A percentile compares a stretch with the other conserved stretches of the same genome.
Conservation (phyloP, 2,888 invertebrate genomes). For the Epiblema foenella region DNA sequence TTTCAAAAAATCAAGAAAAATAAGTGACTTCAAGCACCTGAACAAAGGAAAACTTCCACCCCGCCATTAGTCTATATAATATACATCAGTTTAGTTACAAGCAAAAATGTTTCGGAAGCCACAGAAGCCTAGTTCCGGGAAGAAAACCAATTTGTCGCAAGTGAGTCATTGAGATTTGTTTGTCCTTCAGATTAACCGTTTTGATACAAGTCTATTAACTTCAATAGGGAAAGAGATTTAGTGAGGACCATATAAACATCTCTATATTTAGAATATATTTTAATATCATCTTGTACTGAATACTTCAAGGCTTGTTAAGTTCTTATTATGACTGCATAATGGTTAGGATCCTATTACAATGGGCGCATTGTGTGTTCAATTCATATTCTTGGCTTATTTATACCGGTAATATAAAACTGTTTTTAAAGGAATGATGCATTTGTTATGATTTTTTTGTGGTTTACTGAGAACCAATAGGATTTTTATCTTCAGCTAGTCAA, state of each 20-base stretch:
- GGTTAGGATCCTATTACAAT: constrained; percentile 26
- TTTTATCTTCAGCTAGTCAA: not conserved
- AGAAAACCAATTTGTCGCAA: constrained; percentile 76
- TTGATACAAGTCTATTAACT: constrained; percentile 27
- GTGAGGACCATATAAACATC: constrained; percentile 12
- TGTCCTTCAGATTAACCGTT: constrained; percentile 48
- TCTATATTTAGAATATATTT: constrained; percentile 30
- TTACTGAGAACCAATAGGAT: not conserved
- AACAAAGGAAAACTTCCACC: constrained; percentile 27
- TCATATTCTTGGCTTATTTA: constrained; percentile 10
- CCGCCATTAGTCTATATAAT: not conserved
- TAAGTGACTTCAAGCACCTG: constrained; percentile 24
- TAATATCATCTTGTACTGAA: not conserved
- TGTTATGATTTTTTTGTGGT: not conserved
- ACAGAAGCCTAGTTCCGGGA: constrained; percentile 59
- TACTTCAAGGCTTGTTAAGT: not conserved
- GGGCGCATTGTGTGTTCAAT: constrained; percentile 27
- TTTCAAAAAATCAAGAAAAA: constrained; percentile 40
- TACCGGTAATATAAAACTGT: constrained; percentile 1
- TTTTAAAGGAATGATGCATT: not conserved
- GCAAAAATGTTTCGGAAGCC: constrained; percentile 68
- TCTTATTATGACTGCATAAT: not conserved
- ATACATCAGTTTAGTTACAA: constrained; percentile 6
- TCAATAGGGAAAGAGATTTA: constrained; percentile 24
- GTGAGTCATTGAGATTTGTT: constrained; percentile 78